Percentiles rank a stretch among this genome's conserved stretches.
phyloP scores from a whole-genome alignment of 2,797 vertebrate genomes.

The Myiotriccus ornatus region DNA sequence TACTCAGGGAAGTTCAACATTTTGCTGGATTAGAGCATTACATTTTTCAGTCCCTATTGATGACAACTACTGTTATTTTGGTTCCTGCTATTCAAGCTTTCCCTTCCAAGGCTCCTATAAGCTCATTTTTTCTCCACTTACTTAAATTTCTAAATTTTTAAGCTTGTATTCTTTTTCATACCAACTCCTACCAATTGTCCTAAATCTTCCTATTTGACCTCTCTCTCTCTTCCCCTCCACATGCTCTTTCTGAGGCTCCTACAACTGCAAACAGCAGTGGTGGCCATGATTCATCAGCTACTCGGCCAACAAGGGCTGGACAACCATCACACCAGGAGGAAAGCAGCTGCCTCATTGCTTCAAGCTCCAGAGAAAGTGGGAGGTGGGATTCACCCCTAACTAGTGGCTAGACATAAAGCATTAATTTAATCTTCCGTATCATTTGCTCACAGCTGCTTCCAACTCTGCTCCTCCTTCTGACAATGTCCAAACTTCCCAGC shows the following conservation, averaged over 20 bases:
- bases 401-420: background rate
- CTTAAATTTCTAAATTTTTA: background rate
- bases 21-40: background rate
- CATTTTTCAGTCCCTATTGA: constrained; percentile 11
- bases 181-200: background rate
- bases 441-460: constrained; percentile 12
- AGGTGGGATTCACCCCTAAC: background rate
- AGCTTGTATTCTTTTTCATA: background rate
- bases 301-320: background rate
- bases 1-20: background rate
- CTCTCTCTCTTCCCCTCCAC: background rate
- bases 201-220: background rate
- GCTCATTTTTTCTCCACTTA: background rate
- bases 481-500: constrained; percentile 63
- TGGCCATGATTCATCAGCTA: background rate
- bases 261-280: background rate
- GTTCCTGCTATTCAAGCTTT: constrained; percentile 9
- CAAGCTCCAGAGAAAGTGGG: background rate
- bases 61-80: constrained; percentile 4
- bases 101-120: background rate
- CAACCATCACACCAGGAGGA: background rate
- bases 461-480: background rate
- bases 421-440: background rate
- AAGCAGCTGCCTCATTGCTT: background rate
- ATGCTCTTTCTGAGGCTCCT: background rate